Conservation (phyloP, 1,140 invertebrate species). For the Drosophila nasuta region DNA sequence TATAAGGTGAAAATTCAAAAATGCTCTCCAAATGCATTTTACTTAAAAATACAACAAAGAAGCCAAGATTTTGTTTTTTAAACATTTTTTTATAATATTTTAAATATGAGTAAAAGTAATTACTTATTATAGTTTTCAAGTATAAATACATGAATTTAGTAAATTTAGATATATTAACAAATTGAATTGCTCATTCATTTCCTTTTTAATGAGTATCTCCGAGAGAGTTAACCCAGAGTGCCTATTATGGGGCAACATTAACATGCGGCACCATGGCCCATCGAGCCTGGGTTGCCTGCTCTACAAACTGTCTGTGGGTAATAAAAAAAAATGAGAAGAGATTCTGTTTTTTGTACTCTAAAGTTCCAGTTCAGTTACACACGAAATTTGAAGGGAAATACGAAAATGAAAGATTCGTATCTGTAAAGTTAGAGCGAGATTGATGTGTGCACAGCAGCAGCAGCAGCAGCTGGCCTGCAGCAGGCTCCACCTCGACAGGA, state of each 20-base stretch:
- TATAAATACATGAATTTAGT: too few relatives aligned
- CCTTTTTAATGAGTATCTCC: conserved; percentile 7
- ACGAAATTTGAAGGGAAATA: conserved; percentile 79
- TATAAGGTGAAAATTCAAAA: too few relatives aligned
- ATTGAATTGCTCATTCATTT: not conserved
- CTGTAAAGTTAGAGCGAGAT: conserved; percentile 72
- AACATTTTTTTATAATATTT: too few relatives aligned
- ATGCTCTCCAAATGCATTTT: too few relatives aligned
- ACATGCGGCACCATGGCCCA: conserved; percentile 55
- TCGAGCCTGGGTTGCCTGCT: conserved; percentile 28
- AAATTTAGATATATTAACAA: too few relatives aligned
- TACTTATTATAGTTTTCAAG: too few relatives aligned
- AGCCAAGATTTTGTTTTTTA: too few relatives aligned
- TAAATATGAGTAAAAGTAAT: too few relatives aligned
- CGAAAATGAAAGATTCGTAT: conserved; percentile 82
- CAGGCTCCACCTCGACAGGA: not conserved
- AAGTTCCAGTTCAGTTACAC: conserved; percentile 76
- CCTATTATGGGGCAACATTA: conserved; percentile 51
- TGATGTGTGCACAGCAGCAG: conserved; percentile 69
- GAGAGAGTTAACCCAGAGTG: not conserved
- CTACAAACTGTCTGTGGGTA: conserved; percentile 50
- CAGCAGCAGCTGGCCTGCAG: conserved; percentile 19
- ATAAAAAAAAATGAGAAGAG: conserved; percentile 30
- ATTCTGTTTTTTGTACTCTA: conserved; percentile 46
- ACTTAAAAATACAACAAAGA: too few relatives aligned